Percentiles rank a stretch among this genome's conserved stretches.
phyloP scores from a whole-genome alignment of 2,888 invertebrate genomes.

The Ochropleura plecta region DNA sequence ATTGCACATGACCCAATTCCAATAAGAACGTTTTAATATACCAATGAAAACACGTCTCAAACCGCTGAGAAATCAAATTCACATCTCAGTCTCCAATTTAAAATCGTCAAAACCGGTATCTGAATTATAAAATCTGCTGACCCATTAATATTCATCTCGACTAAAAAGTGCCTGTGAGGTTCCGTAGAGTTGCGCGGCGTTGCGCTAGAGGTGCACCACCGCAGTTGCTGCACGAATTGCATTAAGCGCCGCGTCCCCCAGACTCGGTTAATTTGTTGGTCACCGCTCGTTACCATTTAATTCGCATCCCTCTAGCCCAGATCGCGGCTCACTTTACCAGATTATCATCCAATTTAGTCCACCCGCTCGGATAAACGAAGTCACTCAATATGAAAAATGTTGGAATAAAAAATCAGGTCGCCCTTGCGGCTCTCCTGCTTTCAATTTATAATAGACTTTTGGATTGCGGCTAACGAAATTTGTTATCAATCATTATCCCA shows the following conservation, averaged over 20 bases:
- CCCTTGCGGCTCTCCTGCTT: constrained; percentile 55
- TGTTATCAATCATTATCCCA: constrained; percentile 61
- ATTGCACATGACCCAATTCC: not conserved
- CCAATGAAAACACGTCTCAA: not conserved
- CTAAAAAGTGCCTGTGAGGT: constrained; percentile 55
- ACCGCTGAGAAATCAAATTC: constrained; percentile 35
- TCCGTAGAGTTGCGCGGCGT: constrained; percentile 16
- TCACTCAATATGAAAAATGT: constrained; percentile 67
- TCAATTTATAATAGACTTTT: constrained; percentile 63
- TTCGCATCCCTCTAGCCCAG: constrained; percentile 67
- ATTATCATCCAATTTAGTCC: constrained; percentile 70
- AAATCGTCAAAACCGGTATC: constrained; percentile 47
- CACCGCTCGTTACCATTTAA: constrained; percentile 79
- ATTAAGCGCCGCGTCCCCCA: constrained; percentile 73
- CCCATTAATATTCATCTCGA: constrained; percentile 60
- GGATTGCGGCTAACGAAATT: constrained; percentile 61
- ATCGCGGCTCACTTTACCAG: constrained; percentile 67
- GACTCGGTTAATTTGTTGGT: constrained; percentile 79
- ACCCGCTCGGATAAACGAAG: constrained; percentile 65
- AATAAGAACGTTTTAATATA: constrained; percentile 1
- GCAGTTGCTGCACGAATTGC: constrained; percentile 69
- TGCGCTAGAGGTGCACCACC: constrained; percentile 36
- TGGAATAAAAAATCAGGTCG: constrained; percentile 63
- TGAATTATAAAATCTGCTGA: constrained; percentile 61
- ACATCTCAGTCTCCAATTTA: constrained; percentile 39